A percentile compares a stretch with the other conserved stretches of the same genome.
Conservation (phyloP, 1,140 invertebrate species). For the Rhagoletis zephyria region DNA sequence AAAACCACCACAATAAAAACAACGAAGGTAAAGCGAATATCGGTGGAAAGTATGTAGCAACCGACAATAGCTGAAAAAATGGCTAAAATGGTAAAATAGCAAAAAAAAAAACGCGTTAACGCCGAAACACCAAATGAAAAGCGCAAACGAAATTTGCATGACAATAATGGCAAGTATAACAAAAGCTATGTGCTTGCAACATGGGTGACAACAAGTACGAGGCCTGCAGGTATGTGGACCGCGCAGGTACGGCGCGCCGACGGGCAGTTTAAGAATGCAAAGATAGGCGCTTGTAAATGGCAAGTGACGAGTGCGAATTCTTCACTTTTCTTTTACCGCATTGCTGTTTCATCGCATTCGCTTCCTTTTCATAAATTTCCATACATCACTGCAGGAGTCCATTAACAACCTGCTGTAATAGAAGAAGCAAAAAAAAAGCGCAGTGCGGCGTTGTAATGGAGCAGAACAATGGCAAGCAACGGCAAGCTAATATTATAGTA, state of each 20-base stretch:
- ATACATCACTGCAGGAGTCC: background rate
- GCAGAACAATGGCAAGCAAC: background rate
- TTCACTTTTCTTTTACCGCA: slow-evolving; percentile 63
- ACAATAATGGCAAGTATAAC: slow-evolving; percentile 11
- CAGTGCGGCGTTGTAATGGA: background rate
- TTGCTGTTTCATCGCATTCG: background rate
- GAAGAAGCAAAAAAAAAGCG: background rate
- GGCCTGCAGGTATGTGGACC: background rate
- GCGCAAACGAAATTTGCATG: slow-evolving; percentile 41
- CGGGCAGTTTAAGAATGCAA: background rate
- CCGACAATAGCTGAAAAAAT: slow-evolving; percentile 32
- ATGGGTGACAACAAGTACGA: background rate
- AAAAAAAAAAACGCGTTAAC: background rate
- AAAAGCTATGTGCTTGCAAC: background rate
- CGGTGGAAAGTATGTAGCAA: background rate
- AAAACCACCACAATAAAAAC: slow-evolving; percentile 29
- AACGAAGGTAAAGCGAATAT: background rate
- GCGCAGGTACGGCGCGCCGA: background rate
- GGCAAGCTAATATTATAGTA: background rate
- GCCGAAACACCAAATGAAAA: background rate
- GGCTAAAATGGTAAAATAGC: slow-evolving; percentile 9
- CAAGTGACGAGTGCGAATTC: slow-evolving; percentile 69
- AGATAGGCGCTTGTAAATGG: background rate
- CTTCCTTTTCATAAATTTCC: background rate
- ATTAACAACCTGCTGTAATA: background rate